Base-by-base conservation (phyloP, 2,888 invertebrate genomes). In the Folsomia candida region DNA sequence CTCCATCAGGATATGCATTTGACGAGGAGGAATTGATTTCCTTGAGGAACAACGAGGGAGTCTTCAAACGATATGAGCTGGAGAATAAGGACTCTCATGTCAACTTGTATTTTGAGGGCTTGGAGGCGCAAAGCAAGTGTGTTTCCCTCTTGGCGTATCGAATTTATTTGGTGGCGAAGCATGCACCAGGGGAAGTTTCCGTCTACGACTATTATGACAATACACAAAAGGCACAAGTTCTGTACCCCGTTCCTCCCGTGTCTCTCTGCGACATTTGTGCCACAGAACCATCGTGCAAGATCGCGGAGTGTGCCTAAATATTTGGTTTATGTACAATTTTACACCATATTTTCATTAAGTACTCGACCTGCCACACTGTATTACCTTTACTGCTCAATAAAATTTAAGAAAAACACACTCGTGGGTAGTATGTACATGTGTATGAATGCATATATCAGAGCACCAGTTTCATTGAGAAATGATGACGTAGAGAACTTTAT, bases 191-290 rank as follows among this genome's bases (percentile, higher is more conserved):
- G 26, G 88, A 91, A 78, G 92, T 95, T 74, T 87, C 89, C 54
- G 87, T 97, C 47, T 90, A 90, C 78, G 97, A 97, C 82, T 93
- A 97, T 80, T 97, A 95, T 81, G 94, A 97, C 82, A 91, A 90
- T 1, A 75, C 75, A 0, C 61, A 92, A 80, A 88, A 90, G 81
- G 93, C 93, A 0, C 87, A 93, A 78, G 89, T 90, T 79, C 94
- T 94, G 84, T 94, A 92, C 84, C 87, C 89, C 75, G 87, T 90
- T 2, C 86, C 87, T 61, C 83, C 85, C 71, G 87, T 90, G 51
- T 89, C 89, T 0, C 85, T 91, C 24, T 94, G 93, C 82, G 92
- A 93, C 84, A 89, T 93, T 81, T 94, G 94, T 81, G 90, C 91
- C 79, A 87, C 86, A 51, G 87, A 88, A 25, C 78, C 78, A 73